Base-by-base conservation (phyloP, 2,113 vertebrate genomes). In the Amia ocellicauda region DNA sequence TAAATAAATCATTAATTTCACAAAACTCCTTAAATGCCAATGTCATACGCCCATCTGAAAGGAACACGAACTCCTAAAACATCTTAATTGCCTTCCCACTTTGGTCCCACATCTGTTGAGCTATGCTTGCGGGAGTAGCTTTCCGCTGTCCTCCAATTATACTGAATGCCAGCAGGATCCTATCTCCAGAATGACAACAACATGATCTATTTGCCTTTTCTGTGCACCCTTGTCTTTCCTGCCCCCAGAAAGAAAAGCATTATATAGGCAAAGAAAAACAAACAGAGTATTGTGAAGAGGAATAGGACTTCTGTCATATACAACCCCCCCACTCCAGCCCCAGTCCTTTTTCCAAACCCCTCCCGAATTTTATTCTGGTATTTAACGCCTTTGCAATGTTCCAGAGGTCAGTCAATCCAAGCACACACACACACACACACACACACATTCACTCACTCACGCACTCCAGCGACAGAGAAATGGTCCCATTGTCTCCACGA, bases 351-450 rank as follows among this genome's bases (percentile, higher is more conserved):
- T 16, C 49, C 64, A 62, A 29, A 60, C 66, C 3, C 68, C 68
- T 74, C 70, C 45, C 67, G 75, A 80, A 77, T 85, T 74, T 72
- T 69, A 64, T 70, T 71, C 77, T 73, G 81, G 79, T 83, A 78
- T 80, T 83, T 80, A 78, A 79, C 79, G 41, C 77, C 82, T 73
- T 73, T 71, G 78, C 82, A 67, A 64, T 61, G 63, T 62, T 22
- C 73, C 66, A 2, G 77, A 67, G 76, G 76, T 54, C 85, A 82
- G 62, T 88, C 88, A 90, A 90, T 89, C 84, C 74, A 50, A 50
- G 57, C 73, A 67, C 81, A 71, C 66, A 66, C 75, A 68, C 71
- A 67, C 69, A 49, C 36, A 66, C 31, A 16, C 26, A 71, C 51
- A 45, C 69, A 68, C 58, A 31, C 55, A 45, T 42, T 63, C 40